Percentiles rank a stretch among this genome's conserved stretches.
Evolutionary conservation across 1,140 invertebrate species (phyloP).

Genomic region (Sarcophaga peregrina): DNA sequence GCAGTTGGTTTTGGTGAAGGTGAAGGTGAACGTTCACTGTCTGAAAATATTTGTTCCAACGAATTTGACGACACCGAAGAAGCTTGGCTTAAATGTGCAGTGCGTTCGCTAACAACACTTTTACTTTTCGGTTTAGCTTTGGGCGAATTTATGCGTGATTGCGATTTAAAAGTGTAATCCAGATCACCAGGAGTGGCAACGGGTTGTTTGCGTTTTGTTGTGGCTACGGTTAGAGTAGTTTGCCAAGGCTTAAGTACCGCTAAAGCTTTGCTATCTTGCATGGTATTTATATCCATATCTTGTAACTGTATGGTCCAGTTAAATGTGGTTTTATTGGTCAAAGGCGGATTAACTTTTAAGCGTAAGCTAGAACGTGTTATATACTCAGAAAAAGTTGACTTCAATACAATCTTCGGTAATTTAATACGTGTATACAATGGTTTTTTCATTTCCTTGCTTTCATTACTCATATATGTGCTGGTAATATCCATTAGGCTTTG

Average conservation of each 20-base stretch:
- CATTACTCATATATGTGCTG: conserved; percentile 48
- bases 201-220: conserved; percentile 17
- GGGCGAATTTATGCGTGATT: background rate
- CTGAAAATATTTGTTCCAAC: conserved; percentile 20
- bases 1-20: conserved; percentile 11
- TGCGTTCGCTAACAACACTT: background rate
- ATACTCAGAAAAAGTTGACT: conserved; percentile 50
- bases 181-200: background rate
- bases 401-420: conserved; percentile 31
- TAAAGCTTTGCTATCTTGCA: conserved; percentile 27
- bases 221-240: conserved; percentile 68
- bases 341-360: conserved; percentile 43
- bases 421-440: conserved; percentile 21
- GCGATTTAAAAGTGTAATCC: conserved; percentile 17
- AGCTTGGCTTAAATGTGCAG: background rate
- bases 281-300: conserved; percentile 50
- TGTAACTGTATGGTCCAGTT: conserved; percentile 56
- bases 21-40: conserved; percentile 25
- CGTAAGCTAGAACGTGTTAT: conserved; percentile 55
- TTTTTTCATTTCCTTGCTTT: background rate
- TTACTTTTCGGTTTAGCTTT: background rate
- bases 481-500: conserved; percentile 52
- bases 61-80: conserved; percentile 15
- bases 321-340: conserved; percentile 44
- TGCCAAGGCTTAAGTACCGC: conserved; percentile 67